A percentile compares a stretch with the other conserved stretches of the same genome.
Evolutionary conservation across 2,888 invertebrate genomes (phyloP).

Genomic region (Euspilapteryx auroguttella): DNA sequence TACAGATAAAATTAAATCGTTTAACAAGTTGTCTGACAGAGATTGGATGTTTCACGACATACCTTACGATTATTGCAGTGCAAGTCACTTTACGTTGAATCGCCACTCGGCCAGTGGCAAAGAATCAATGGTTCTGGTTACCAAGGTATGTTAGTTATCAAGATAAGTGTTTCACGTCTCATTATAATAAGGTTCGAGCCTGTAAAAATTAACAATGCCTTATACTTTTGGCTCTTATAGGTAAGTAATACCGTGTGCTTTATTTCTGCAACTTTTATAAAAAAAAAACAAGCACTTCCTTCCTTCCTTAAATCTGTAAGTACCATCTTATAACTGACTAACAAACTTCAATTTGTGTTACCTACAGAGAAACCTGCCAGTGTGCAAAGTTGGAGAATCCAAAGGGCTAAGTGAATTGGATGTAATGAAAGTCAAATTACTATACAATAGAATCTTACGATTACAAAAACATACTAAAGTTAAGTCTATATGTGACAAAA

Average conservation of each 20-base stretch:
- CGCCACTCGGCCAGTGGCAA: conserved; percentile 24
- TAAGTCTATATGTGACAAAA: conserved; percentile 20
- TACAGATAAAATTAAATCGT: neutral
- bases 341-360: no score
- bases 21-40: neutral
- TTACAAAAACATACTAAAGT: conserved; percentile 12
- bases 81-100: conserved; percentile 24
- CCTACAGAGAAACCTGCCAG: neutral
- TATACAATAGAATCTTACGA: conserved; percentile 23
- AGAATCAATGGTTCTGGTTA: conserved; percentile 21
- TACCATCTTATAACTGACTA: no score
- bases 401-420: conserved; percentile 17
- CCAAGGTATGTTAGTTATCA: no score
- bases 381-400: conserved; percentile 8
- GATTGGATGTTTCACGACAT: conserved; percentile 22
- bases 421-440: conserved; percentile 24
- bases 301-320: no score
- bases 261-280: no score
- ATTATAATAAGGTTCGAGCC: no score
- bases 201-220: no score
- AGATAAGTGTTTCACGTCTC: no score
- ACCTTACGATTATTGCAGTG: conserved; percentile 26
- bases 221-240: no score
- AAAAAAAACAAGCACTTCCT: no score
- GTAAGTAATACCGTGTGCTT: no score